Conservation (phyloP, 2,888 invertebrate genomes). For the Caenorhabditis plicata region DNA sequence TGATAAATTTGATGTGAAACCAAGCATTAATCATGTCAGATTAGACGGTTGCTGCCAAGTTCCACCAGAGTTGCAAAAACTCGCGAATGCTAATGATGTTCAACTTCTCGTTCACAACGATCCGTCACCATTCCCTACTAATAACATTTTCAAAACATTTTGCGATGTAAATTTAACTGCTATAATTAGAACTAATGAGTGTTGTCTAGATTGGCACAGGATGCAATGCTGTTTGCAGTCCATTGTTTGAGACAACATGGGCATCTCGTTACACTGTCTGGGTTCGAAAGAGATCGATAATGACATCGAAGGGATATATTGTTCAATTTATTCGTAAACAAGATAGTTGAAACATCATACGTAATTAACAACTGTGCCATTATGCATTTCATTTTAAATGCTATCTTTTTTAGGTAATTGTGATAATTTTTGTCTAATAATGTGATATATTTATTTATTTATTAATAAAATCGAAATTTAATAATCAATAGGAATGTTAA, state of each 20-base stretch:
- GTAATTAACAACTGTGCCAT: background rate
- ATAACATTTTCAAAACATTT: constrained; percentile 53
- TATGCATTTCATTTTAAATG: background rate
- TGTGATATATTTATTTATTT: background rate
- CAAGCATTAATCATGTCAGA: constrained; percentile 59
- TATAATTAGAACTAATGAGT: background rate
- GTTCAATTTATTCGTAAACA: constrained; percentile 46
- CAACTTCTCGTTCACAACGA: constrained; percentile 93
- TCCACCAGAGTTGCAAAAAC: constrained; percentile 83
- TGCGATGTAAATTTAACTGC: constrained; percentile 28
- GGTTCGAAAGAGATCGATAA: constrained; percentile 63
- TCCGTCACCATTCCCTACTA: constrained; percentile 72
- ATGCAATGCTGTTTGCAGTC: constrained; percentile 33
- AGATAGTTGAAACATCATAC: background rate
- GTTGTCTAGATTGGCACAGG: constrained; percentile 17
- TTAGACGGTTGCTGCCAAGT: constrained; percentile 68
- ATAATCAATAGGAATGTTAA: constrained; percentile 8
- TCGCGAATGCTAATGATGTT: constrained; percentile 84
- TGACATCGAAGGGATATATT: constrained; percentile 63
- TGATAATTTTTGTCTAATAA: background rate
- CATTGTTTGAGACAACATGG: constrained; percentile 57
- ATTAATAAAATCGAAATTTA: constrained; percentile 1
- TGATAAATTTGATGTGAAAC: constrained; percentile 44
- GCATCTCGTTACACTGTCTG: constrained; percentile 63
- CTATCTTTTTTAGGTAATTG: background rate